phyloP scores from a whole-genome alignment of 2,888 invertebrate genomes.

The Thereva nobilitata region DNA sequence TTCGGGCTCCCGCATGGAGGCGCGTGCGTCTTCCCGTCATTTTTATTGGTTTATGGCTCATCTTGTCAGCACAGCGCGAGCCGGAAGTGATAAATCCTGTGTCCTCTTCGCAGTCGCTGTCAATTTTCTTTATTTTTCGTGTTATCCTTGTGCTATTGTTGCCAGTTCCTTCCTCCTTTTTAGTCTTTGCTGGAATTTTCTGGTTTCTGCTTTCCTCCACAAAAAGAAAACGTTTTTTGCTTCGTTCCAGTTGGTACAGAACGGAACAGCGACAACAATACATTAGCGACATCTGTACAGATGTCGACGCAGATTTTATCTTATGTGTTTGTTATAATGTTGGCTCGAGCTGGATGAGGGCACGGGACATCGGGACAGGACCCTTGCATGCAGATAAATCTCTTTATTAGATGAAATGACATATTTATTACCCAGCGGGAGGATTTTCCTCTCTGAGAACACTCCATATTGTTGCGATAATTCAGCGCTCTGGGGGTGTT shows the following conservation, averaged over 20 bases:
- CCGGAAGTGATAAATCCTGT: conserved; percentile 35
- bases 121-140: conserved; percentile 7
- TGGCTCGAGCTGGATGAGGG: conserved; percentile 1
- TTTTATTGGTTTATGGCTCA: conserved; percentile 31
- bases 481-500: conserved; percentile 21
- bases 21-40: conserved; percentile 33
- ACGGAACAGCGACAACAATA: conserved; percentile 10
- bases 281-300: conserved; percentile 32
- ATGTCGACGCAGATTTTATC: conserved; percentile 30
- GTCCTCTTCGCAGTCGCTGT: conserved; percentile 21
- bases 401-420: conserved; percentile 40
- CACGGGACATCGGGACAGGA: conserved; percentile 27
- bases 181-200: conserved; percentile 6
- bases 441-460: conserved; percentile 13
- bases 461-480: conserved; percentile 8
- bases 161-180: conserved; percentile 18
- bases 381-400: conserved; percentile 34
- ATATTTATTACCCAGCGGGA: conserved; percentile 40
- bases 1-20: conserved; percentile 31
- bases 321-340: neutral
- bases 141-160: conserved; percentile 22
- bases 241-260: neutral
- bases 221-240: neutral
- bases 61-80: conserved; percentile 4
- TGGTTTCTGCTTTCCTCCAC: neutral